A percentile compares a stretch with the other conserved stretches of the same genome.
These are phyloP conservation scores for Ctena decussata DNA, from an alignment of 2,888 invertebrate genomes.

Conservation along the genomic window DNA sequence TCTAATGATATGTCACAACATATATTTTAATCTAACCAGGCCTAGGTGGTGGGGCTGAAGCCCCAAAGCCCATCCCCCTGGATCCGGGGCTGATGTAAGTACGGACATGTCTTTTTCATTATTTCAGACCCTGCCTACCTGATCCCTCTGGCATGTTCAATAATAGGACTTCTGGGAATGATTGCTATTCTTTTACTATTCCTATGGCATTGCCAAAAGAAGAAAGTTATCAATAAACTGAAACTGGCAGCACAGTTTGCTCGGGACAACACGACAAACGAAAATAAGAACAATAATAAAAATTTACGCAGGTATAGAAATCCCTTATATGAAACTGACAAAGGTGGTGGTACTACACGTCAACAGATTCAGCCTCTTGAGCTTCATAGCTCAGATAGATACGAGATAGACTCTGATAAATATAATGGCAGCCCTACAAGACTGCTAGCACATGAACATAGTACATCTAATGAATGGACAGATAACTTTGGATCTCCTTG, in stretches of 20 bases:
- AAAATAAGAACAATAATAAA: conserved; percentile 94
- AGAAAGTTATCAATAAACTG: conserved; percentile 86
- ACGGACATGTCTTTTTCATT: background rate
- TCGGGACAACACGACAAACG: conserved; percentile 93
- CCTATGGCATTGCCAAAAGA: conserved; percentile 88
- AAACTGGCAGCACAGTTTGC: conserved; percentile 85
- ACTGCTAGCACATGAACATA: conserved; percentile 70
- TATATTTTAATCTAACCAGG: too few species aligned
- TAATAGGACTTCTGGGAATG: conserved; percentile 80
- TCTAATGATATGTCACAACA: too few species aligned
- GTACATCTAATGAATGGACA: conserved; percentile 76
- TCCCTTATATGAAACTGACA: conserved; percentile 91
- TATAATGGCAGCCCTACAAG: conserved; percentile 80
- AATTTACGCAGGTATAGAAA: conserved; percentile 93
- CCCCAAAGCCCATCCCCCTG: too few species aligned
- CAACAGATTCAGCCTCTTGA: conserved; percentile 90
- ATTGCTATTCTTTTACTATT: conserved; percentile 84
- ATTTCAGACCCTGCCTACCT: conserved; percentile 70
- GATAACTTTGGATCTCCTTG: conserved; percentile 70
- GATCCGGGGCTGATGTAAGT: too few species aligned
- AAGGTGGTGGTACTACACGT: conserved; percentile 85
- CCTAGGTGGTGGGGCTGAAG: too few species aligned
- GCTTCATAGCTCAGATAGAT: conserved; percentile 75
- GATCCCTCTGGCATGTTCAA: conserved; percentile 83
- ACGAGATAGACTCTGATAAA: conserved; percentile 44